A percentile compares a stretch with the other conserved stretches of the same genome.
phyloP scores from a whole-genome alignment of 2,888 invertebrate genomes.

The Synergus umbraculus region DNA sequence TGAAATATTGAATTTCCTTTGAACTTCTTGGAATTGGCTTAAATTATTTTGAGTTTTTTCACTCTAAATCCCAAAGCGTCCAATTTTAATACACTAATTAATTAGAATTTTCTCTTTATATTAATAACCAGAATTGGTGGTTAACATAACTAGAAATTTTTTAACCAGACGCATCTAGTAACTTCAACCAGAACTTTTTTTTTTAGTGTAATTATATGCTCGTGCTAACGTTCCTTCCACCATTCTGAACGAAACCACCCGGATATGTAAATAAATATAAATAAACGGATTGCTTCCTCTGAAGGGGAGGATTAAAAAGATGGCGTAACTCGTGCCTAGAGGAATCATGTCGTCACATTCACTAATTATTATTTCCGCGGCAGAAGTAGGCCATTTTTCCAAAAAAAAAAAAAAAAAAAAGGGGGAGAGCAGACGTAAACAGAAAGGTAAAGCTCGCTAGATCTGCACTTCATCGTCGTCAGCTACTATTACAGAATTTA shows the following conservation, averaged over 20 bases:
- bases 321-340: background rate
- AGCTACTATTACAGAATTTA: constrained; percentile 65
- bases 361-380: constrained; percentile 66
- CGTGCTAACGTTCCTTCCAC: background rate
- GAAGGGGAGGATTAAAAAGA: constrained; percentile 13
- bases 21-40: too few species aligned
- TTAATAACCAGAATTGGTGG: too few species aligned
- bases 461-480: constrained; percentile 69
- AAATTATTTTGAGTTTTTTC: too few species aligned
- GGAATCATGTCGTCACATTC: constrained; percentile 30
- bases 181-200: too few species aligned
- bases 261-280: constrained; percentile 28
- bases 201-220: constrained; percentile 3
- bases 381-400: constrained; percentile 54
- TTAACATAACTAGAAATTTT: too few species aligned
- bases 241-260: constrained; percentile 12
- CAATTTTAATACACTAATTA: too few species aligned
- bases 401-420: background rate
- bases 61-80: too few species aligned
- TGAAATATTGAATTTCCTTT: rapidly evolving
- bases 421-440: constrained; percentile 47
- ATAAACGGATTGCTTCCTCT: constrained; percentile 23
- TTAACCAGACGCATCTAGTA: too few species aligned
- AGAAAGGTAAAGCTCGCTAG: constrained; percentile 39
- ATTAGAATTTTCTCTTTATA: too few species aligned